Evolutionary conservation across 2,113 vertebrate genomes (phyloP), one percentile per base, ranked within the genome.

Genomic region (Etheostoma cragini): DNA sequence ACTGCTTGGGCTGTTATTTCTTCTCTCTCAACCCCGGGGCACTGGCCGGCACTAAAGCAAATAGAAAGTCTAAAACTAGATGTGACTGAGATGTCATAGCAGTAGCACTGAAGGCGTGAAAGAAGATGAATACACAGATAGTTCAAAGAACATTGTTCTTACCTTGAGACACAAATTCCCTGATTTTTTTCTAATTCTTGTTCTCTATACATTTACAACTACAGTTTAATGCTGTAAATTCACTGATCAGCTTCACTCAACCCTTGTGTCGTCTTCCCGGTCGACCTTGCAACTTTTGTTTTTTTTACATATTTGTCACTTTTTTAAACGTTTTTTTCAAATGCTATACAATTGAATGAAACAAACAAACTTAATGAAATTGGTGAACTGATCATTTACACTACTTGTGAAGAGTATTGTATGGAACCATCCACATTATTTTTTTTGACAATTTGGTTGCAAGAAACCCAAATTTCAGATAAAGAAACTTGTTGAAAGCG

Each of bases 31-130:
- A 79, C 76, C 75, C 58, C 15, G 45, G 85, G 81, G 79, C 87
- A 73, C 30, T n/a, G 69, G 72, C 70, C 47, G 19, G 73, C 82
- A 85, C 82, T 74, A 67, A 72, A 85, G 81, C 69, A 83, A 87
- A 87, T 75, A 84, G 63, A 87, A 68, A 77, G 67, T 72, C 82
- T 53, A 19, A 85, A 82, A 72, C 63, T 52, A 80, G 73, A 81
- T 76, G 77, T 78, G 85, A 86, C 60, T 72, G 68, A 79, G 71
- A 68, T 61, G 65, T 56, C 61, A 30, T 63, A 57, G 3, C 54
- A 66, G 24, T 54, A 57, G 3, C 54, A 66, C 75, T 73, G 62
- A 53, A 52, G 72, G 61, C 76, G 70, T 6, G 22, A 57, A 52
- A n/a, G 38, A 30, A 54, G 46, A 81, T 17, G 45, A 66, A 70